Percentiles rank a stretch among this genome's conserved stretches.
Conservation (phyloP, 2,797 vertebrate species). For the Cossypha heuglini region DNA sequence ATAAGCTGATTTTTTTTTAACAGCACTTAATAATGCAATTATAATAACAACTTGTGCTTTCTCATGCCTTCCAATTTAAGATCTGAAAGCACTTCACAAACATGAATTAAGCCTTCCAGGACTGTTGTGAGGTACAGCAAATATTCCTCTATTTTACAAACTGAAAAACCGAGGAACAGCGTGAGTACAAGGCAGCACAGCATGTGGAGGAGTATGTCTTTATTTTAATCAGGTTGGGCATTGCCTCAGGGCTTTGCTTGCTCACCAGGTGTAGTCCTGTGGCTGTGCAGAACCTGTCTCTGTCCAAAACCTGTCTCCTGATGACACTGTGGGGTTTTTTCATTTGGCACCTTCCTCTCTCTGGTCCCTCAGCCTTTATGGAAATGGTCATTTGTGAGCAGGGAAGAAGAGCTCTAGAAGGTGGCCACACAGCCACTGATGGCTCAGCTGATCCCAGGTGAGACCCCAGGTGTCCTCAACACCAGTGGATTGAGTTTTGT, state of each 20-base stretch:
- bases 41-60: constrained; percentile 42
- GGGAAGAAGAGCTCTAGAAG: neutral
- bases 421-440: rapidly evolving
- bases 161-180: neutral
- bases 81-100: constrained; percentile 46
- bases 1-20: neutral
- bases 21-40: constrained; percentile 48
- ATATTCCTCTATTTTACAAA: neutral
- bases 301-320: neutral
- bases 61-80: constrained; percentile 45
- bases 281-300: neutral
- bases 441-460: neutral
- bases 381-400: neutral
- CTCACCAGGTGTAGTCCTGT: neutral
- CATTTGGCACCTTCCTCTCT: neutral
- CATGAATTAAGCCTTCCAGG: constrained; percentile 43
- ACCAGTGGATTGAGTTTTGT: neutral
- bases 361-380: neutral
- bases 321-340: neutral
- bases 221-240: neutral
- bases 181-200: neutral
- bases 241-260: neutral
- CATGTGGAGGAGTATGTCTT: neutral
- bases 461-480: rapidly evolving
- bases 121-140: neutral